Evolutionary conservation across 2,888 invertebrate genomes (phyloP).

Genomic region (Hypsopygia costalis): DNA sequence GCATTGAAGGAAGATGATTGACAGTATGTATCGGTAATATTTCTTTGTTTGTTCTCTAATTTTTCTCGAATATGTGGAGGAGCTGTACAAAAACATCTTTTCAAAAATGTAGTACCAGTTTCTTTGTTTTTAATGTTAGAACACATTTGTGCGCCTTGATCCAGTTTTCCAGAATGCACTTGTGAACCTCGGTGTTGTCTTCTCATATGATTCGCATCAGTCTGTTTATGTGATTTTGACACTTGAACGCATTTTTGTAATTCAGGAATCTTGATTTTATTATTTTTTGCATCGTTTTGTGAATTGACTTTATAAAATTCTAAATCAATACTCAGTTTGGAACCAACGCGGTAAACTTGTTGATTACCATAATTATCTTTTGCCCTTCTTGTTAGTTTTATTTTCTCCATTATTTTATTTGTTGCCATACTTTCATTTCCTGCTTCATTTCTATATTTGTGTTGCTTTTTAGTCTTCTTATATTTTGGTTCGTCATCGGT

Average conservation of each 20-base stretch:
- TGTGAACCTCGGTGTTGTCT: no score
- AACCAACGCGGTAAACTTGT: conserved; percentile 22
- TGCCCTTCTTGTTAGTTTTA: no score
- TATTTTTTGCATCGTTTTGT: no score
- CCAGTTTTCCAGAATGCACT: not conserved
- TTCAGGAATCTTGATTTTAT: no score
- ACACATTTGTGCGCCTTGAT: conserved; percentile 13
- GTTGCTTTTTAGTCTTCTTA: no score
- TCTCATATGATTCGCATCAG: no score
- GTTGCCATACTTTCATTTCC: not conserved
- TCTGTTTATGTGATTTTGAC: no score
- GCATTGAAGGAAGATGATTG: not conserved
- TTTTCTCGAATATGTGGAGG: not conserved
- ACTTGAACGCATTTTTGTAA: no score
- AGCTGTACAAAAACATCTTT: conserved; percentile 30
- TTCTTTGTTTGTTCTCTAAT: conserved; percentile 22
- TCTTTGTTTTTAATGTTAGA: conserved; percentile 15
- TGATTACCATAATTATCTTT: not conserved
- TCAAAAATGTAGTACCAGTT: conserved; percentile 22
- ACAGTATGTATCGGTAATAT: conserved; percentile 8
- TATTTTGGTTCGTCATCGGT: no score
- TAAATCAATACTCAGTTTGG: conserved; percentile 26
- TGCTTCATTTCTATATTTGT: no score
- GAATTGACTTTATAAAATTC: conserved; percentile 22
- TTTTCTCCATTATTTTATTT: no score